Conservation (phyloP, 2,797 vertebrate genomes). For the Gobionotothen gibberifrons region DNA sequence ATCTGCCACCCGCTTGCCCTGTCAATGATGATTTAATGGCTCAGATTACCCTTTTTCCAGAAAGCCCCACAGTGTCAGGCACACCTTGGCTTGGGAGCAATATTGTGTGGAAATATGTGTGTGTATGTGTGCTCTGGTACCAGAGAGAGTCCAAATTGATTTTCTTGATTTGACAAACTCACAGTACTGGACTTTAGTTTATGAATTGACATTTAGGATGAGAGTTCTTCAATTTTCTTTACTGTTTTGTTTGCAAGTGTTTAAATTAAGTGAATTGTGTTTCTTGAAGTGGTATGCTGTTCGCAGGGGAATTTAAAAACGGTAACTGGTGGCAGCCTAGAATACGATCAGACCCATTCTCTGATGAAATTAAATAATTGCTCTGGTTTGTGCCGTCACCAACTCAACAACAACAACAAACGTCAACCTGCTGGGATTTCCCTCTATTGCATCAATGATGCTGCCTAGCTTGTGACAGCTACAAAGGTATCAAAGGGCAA, state of each 20-base stretch:
- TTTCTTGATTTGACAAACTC: slow-evolving; percentile 75
- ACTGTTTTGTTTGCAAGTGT: slow-evolving; percentile 68
- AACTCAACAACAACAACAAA: slow-evolving; percentile 66
- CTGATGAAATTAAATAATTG: slow-evolving; percentile 68
- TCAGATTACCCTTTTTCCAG: slow-evolving; percentile 59
- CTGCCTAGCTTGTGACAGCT: slow-evolving; percentile 66
- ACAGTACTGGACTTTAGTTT: slow-evolving; percentile 48
- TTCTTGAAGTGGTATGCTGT: slow-evolving; percentile 58
- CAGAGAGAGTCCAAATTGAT: slow-evolving; percentile 63
- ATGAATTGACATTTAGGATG: slow-evolving; percentile 74
- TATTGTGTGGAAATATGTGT: slow-evolving; percentile 36
- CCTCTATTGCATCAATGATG: slow-evolving; percentile 75
- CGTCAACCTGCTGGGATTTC: slow-evolving; percentile 70
- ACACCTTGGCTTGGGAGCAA: slow-evolving; percentile 29
- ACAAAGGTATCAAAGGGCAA: slow-evolving; percentile 73
- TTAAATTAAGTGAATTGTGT: slow-evolving; percentile 76
- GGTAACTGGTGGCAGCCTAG: slow-evolving; percentile 45
- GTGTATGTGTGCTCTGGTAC: background rate
- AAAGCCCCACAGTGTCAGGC: slow-evolving; percentile 48
- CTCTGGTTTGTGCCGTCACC: slow-evolving; percentile 61
- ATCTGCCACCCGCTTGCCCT: slow-evolving; percentile 48
- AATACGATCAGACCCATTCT: slow-evolving; percentile 59
- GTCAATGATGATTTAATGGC: slow-evolving; percentile 73
- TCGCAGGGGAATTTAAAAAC: slow-evolving; percentile 51
- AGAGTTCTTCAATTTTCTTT: slow-evolving; percentile 61